Conservation (phyloP, 2,888 invertebrate species). For the Scaptomyza flava region DNA sequence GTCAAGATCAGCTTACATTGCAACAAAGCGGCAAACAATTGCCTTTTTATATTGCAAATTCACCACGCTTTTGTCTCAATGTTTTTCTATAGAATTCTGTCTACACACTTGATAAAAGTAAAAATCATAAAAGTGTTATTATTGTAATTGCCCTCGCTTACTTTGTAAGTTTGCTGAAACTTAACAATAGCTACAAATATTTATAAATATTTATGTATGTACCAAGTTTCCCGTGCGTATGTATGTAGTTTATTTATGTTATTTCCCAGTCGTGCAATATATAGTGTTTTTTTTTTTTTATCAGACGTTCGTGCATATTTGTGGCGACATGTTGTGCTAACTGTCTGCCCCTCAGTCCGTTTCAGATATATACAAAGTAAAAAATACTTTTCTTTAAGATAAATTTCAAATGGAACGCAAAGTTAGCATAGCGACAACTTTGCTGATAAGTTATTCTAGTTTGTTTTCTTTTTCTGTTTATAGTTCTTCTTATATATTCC, state of each 20-base stretch:
- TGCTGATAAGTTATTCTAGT: background rate
- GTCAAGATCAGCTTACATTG: conserved; percentile 41
- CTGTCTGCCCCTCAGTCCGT: conserved; percentile 14
- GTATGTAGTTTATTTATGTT: conserved; percentile 17
- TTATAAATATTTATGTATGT: conserved; percentile 1
- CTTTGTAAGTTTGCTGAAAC: conserved; percentile 27
- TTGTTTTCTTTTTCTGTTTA: background rate
- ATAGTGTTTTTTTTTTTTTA: conserved; percentile 31
- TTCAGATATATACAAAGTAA: conserved; percentile 37
- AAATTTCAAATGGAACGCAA: conserved; percentile 26
- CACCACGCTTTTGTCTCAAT: conserved; percentile 10
- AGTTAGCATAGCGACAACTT: conserved; percentile 3
- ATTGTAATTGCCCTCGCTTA: conserved; percentile 17
- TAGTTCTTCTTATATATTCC: too few species aligned
- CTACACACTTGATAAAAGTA: conserved; percentile 23
- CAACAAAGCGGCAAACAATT: conserved; percentile 35
- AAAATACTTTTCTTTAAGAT: conserved; percentile 38
- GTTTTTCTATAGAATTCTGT: conserved; percentile 14
- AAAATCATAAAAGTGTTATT: conserved; percentile 3
- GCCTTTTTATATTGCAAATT: conserved; percentile 50
- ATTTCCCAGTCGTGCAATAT: conserved; percentile 32
- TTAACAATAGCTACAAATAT: conserved; percentile 29
- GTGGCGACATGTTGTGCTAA: conserved; percentile 37
- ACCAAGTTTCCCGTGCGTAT: conserved; percentile 14
- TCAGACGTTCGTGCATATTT: conserved; percentile 44